Evolutionary conservation across 1,140 invertebrate genomes (phyloP).

Genomic region (Drosophila ambigua): DNA sequence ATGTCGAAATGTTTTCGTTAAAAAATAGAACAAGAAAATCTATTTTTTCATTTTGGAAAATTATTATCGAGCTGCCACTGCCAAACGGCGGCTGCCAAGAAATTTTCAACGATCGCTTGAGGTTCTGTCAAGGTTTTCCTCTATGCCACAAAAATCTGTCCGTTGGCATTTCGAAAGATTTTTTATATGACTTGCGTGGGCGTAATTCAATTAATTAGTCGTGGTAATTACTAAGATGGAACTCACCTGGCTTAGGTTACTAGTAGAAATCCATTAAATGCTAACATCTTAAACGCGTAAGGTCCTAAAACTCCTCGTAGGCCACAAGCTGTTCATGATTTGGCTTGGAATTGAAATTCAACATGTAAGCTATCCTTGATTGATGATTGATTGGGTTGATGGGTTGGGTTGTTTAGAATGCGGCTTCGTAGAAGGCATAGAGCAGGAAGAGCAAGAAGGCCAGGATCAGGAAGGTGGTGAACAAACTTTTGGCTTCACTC

Average conservation of each 20-base stretch:
- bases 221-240: neutral
- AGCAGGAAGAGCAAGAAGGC: constrained; percentile 74
- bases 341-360: constrained; percentile 75
- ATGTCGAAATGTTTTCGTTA: constrained; percentile 72
- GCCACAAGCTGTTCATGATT: constrained; percentile 47
- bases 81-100: constrained; percentile 45
- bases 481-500: constrained; percentile 81
- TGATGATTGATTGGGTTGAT: constrained; percentile 9
- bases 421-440: constrained; percentile 81
- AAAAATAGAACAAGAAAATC: constrained; percentile 54
- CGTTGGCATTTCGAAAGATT: neutral
- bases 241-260: constrained; percentile 75
- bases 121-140: constrained; percentile 34
- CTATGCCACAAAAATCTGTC: neutral
- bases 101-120: constrained; percentile 19
- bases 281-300: constrained; percentile 76
- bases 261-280: constrained; percentile 80
- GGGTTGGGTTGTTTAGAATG: constrained; percentile 61
- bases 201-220: constrained; percentile 45
- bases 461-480: constrained; percentile 82
- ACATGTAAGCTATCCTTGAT: constrained; percentile 77
- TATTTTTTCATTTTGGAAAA: constrained; percentile 55
- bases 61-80: constrained; percentile 50
- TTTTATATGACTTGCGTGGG: constrained; percentile 9
- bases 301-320: constrained; percentile 57